Base-by-base conservation (phyloP, 2,797 vertebrate species). In the Tinamus major region DNA sequence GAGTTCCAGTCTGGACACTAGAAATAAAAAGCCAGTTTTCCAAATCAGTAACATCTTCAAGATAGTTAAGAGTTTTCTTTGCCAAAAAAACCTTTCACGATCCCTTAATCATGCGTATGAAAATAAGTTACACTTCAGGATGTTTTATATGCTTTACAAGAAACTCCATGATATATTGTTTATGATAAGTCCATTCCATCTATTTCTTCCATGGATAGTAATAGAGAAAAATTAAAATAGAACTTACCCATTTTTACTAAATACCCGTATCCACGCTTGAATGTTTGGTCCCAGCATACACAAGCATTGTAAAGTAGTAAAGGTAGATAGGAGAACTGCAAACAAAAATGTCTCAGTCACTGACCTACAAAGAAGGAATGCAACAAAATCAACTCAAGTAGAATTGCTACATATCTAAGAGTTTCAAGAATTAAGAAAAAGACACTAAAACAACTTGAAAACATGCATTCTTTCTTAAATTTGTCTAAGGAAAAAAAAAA, bases 231-330 rank as follows among this genome's bases (percentile, higher is more conserved):
- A 41, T 71, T 10, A 58, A 10, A 55, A 79, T 46, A 94, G 53
- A 83, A 96, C 97, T 97, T 96, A 99, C 99, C 99, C 99, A 46
- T 99, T 99, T 91, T 98, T 98, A 97, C 98, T 99, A 97, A 99
- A 99, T 58, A 99, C 99, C 78, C 98, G 98, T 87, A 99, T 98
- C 99, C 99, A 99, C 3, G 98, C 98, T 94, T 98, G 99, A 76
- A 99, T 59, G 20, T 99, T 99, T 94, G 99, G 99, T 84, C 99
- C 99, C 67, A 99, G 97, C 76, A 99, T 91, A 96, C 99, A 99
- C 42, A 99, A 98, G 95, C 99, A 99, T 69, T 99, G 98, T 83
- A 99, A 96, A 7, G 99, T 98, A 95, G 99, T 99, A 64, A 99
- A 98, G 10, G 98, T 98, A 72, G 99, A 99, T 83, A 99, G 96